Conservation (phyloP, 2,113 vertebrate genomes). For the Typhlomys cinereus region DNA sequence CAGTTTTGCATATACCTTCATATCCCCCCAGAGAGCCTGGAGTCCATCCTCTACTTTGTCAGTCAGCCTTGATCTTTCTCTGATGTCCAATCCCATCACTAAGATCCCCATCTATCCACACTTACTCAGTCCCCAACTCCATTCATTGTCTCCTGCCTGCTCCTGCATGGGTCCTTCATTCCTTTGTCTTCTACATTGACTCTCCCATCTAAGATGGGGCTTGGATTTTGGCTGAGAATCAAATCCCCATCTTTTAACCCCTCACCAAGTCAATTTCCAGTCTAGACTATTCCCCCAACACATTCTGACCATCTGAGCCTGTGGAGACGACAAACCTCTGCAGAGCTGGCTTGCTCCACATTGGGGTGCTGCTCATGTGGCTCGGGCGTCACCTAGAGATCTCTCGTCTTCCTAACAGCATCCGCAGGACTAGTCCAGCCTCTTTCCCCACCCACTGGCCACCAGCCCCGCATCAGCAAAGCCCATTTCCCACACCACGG, state of each 20-base stretch:
- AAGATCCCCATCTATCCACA: background rate
- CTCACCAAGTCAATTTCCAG: background rate
- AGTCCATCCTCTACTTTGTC: background rate
- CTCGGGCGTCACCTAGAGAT: fast-evolving
- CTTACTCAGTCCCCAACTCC: background rate
- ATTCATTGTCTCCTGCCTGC: background rate
- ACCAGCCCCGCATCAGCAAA: background rate
- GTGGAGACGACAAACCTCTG: background rate
- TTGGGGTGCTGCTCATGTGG: background rate
- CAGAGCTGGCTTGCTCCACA: background rate
- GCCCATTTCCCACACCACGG: background rate
- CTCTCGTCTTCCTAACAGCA: background rate
- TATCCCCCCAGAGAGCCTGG: background rate
- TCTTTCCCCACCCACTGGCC: background rate
- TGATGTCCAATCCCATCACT: background rate
- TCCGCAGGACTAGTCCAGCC: background rate
- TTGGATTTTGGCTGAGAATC: background rate
- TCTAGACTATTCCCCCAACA: fast-evolving
- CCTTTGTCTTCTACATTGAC: background rate
- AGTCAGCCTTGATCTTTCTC: too few species aligned
- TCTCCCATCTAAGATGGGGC: background rate
- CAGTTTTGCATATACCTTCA: background rate
- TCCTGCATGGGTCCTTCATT: background rate
- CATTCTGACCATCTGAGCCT: background rate
- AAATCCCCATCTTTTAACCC: background rate